Base-by-base conservation (phyloP, 2,888 invertebrate genomes). In the Drosophila histrio region DNA sequence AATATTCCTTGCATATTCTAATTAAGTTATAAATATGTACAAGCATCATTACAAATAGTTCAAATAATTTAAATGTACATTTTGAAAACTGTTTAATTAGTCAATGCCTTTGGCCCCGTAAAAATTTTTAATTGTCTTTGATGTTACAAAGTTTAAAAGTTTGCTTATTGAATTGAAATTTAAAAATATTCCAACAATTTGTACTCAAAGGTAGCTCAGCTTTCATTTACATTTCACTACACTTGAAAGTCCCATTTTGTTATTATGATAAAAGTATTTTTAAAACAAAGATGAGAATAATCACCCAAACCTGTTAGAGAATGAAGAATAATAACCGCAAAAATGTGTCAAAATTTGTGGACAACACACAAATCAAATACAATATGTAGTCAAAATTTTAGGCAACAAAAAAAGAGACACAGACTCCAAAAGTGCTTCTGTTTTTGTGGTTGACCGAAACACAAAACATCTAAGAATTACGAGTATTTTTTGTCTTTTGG, bases 121-220 rank as follows among this genome's bases (percentile, higher is more conserved):
- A 62, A 56, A 56, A 59, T n/a, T 66, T 60, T 66, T 38, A 57
- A 65, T 66, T 73, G 38, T 17, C 67, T 73, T 77, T 73, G 72
- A 77, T 57, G 73, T 57, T 11, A 21, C 7, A 24, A 39, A 71
- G 36, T 67, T 70, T 61, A 34, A 61, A 77, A 73, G 30, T 72
- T 72, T 30, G 2, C 9, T 15, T 9, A 38, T 38, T 58, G 34
- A 17, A 59, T 52, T 26, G 2, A 19, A 34, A 28, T 11, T 19
- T 2, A 11, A 30, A 49, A 50, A 13, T 50, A 28, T 6, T 8
- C 13, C 17, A 21, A 13, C 17, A 28, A 38, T 26, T 19, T 26
- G 5, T 13, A 21, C 9, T 44, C 36, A 50, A 44, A 21, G 34
- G 24, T 19, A 44, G 38, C 39, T n/a, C 17, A 26, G 8, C 19